A percentile compares a stretch with the other conserved stretches of the same genome.
phyloP scores from a whole-genome alignment of 64 coral and sea anemone species.

The Catalaphyllia jardinei region DNA sequence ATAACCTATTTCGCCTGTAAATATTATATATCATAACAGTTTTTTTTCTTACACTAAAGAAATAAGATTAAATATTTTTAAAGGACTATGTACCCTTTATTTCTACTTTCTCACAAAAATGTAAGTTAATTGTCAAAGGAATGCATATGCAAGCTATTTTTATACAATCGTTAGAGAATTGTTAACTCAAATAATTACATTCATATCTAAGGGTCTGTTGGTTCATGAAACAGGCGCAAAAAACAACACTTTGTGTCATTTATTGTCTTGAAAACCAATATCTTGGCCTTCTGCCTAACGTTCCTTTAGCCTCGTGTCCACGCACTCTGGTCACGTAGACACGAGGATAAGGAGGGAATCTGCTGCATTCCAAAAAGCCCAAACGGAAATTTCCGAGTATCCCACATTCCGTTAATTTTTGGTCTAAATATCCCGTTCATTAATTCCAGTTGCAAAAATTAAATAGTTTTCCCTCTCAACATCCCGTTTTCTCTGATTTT shows the following conservation, averaged over 20 bases:
- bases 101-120: background rate
- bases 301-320: too few relatives aligned
- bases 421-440: too few relatives aligned
- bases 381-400: too few relatives aligned
- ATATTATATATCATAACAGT: background rate
- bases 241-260: background rate
- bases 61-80: background rate
- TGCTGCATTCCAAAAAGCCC: too few relatives aligned
- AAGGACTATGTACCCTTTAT: background rate
- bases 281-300: too few relatives aligned
- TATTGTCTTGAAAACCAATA: background rate
- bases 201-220: background rate
- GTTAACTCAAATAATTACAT: background rate
- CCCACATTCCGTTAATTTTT: too few relatives aligned
- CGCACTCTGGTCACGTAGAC: too few relatives aligned
- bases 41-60: background rate
- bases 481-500: too few relatives aligned
- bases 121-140: background rate
- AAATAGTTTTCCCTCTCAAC: too few relatives aligned
- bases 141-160: conserved; percentile 10
- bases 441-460: too few relatives aligned
- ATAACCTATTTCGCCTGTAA: too few relatives aligned
- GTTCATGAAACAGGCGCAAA: background rate
- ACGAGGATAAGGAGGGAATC: too few relatives aligned
- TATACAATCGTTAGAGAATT: background rate